phyloP scores from a whole-genome alignment of 2,888 invertebrate species.

The Nomada fucata region DNA sequence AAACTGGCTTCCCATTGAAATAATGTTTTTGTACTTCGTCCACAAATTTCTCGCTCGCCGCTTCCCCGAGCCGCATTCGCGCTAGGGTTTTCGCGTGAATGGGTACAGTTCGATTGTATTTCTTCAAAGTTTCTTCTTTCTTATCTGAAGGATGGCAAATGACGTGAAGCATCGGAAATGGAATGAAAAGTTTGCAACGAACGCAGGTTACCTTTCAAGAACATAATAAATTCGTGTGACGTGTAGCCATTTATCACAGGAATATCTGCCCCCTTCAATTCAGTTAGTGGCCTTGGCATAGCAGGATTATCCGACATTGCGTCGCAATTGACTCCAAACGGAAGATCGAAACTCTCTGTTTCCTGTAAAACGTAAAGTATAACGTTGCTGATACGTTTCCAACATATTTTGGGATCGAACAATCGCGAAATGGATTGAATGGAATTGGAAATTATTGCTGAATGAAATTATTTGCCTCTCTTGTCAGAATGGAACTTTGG shows the following conservation, averaged over 20 bases:
- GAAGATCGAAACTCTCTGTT: rapidly evolving
- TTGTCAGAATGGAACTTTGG: slow-evolving; percentile 66
- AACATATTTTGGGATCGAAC: background rate
- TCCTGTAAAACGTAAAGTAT: background rate
- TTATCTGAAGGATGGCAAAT: slow-evolving; percentile 9
- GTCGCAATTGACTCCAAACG: slow-evolving; percentile 48
- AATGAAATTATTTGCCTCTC: slow-evolving; percentile 39
- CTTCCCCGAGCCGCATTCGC: slow-evolving; percentile 68
- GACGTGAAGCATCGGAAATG: too few relatives aligned
- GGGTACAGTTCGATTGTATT: background rate
- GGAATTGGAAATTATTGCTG: too few relatives aligned
- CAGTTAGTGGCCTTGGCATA: slow-evolving; percentile 78
- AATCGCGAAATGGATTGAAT: background rate
- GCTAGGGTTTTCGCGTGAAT: slow-evolving; percentile 81
- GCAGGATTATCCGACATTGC: slow-evolving; percentile 52
- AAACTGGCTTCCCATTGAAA: slow-evolving; percentile 82
- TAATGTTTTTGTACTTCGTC: slow-evolving; percentile 84
- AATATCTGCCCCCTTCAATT: slow-evolving; percentile 82
- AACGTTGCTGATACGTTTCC: background rate
- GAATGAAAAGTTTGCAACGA: background rate
- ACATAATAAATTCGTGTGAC: slow-evolving; percentile 68
- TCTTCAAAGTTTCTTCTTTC: background rate
- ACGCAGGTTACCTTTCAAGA: slow-evolving; percentile 48
- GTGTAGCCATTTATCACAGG: slow-evolving; percentile 85
- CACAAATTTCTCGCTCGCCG: slow-evolving; percentile 73